These are phyloP conservation scores for Zelostemma sp. DNA, from an alignment of 1,140 invertebrate genomes.

Conservation along the genomic window DNA sequence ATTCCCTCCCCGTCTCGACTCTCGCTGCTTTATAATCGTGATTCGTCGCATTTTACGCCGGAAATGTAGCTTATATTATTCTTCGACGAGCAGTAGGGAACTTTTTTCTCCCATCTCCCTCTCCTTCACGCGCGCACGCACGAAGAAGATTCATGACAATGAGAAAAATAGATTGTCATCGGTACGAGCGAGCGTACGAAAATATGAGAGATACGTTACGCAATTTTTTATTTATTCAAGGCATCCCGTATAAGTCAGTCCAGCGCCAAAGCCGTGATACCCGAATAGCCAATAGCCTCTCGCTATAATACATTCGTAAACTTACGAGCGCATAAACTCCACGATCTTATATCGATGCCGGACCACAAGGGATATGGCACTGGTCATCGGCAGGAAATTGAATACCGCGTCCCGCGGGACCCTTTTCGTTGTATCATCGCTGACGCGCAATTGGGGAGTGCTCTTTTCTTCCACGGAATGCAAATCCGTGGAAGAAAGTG, in stretches of 20 bases:
- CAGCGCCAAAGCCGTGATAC: conserved; percentile 26
- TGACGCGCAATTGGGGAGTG: conserved; percentile 59
- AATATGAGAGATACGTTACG: too few relatives aligned
- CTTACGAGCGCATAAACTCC: conserved; percentile 68
- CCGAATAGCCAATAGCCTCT: conserved; percentile 36
- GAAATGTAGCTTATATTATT: too few relatives aligned
- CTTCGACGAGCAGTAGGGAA: too few relatives aligned
- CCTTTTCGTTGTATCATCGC: conserved; percentile 44
- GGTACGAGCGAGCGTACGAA: too few relatives aligned
- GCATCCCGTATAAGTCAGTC: conserved; percentile 9
- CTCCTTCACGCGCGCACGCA: too few relatives aligned
- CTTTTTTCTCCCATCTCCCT: not conserved
- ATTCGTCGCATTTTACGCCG: conserved; percentile 18
- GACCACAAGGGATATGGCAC: conserved; percentile 52
- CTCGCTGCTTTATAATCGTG: conserved; percentile 30
- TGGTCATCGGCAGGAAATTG: conserved; percentile 70
- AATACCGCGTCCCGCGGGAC: conserved; percentile 68
- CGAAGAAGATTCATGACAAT: too few relatives aligned
- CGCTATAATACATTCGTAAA: conserved; percentile 54
- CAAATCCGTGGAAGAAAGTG: conserved; percentile 15
- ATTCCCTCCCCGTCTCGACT: conserved; percentile 20
- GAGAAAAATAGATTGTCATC: too few relatives aligned
- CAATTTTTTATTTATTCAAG: too few relatives aligned
- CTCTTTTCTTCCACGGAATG: conserved; percentile 22
- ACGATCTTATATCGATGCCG: conserved; percentile 46